Conservation (phyloP, 53 echinoderm and acorn worm species). For the Antedon mediterranea region DNA sequence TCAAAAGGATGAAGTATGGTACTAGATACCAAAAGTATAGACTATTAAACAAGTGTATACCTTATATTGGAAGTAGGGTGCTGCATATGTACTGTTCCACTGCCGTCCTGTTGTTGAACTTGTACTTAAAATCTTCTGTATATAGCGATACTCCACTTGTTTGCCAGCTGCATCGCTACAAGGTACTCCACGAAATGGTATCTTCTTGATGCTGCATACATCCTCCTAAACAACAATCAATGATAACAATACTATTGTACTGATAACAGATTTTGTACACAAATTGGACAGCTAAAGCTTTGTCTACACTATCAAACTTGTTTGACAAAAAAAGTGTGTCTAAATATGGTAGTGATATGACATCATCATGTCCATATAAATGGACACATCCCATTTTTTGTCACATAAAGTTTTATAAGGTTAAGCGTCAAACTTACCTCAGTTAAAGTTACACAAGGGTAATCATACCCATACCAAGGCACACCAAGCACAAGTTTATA, state of each 20-base stretch:
- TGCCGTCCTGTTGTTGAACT: constrained; percentile 36
- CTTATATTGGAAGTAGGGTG: constrained; percentile 76
- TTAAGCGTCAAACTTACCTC: constrained; percentile 17
- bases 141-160: constrained; percentile 26
- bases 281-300: too few relatives aligned
- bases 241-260: too few relatives aligned
- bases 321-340: too few relatives aligned
- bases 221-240: constrained; percentile 29
- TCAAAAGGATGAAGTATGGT: too few relatives aligned
- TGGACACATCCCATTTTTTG: too few relatives aligned
- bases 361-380: too few relatives aligned
- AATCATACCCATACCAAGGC: constrained; percentile 86
- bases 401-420: not conserved
- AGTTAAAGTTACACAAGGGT: constrained; percentile 34
- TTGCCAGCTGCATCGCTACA: constrained; percentile 67
- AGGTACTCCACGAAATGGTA: constrained; percentile 71
- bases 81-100: constrained; percentile 47
- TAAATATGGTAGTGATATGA: too few relatives aligned
- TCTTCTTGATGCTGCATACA: constrained; percentile 47
- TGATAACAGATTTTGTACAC: too few relatives aligned
- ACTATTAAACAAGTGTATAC: constrained; percentile 24
- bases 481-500: constrained; percentile 74
- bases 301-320: too few relatives aligned
- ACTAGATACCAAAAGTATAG: too few relatives aligned
- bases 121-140: constrained; percentile 21